Conservation (phyloP, 2,888 invertebrate species). For the Stenotaenia linearis region DNA sequence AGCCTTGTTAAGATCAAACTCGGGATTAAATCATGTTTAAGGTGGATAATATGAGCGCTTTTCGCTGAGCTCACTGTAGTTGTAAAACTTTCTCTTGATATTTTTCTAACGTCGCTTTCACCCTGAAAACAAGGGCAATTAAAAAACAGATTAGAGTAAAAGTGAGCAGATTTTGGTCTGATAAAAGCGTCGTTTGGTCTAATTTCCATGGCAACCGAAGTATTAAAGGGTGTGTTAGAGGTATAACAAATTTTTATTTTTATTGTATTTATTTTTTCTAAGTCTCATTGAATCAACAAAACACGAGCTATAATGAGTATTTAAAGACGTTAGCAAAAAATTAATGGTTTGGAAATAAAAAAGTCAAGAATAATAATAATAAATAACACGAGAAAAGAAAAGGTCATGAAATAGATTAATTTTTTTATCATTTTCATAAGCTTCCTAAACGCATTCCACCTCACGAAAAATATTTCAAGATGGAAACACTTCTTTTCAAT, state of each 20-base stretch:
- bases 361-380: not conserved
- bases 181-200: not conserved
- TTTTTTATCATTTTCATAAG: not conserved
- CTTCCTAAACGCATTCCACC: not conserved
- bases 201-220: not conserved
- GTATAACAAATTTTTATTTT: not conserved
- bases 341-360: not conserved
- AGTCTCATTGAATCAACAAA: not conserved
- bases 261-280: not conserved
- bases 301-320: not conserved
- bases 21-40: constrained; percentile 15
- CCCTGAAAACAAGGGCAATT: not conserved
- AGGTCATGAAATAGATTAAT: not conserved
- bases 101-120: not conserved
- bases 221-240: constrained; percentile 16
- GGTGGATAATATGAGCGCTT: constrained; percentile 19
- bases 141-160: constrained; percentile 4
- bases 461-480: not conserved
- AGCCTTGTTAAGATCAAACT: constrained; percentile 19
- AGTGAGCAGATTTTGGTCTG: constrained; percentile 1
- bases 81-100: not conserved
- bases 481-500: constrained; percentile 2
- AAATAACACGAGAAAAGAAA: not conserved
- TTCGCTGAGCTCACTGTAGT: not conserved
- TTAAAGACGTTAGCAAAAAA: not conserved